A percentile compares a stretch with the other conserved stretches of the same genome.
phyloP scores from a whole-genome alignment of 64 coral and sea anemone genomes.

The Dendronephthya gigantea region DNA sequence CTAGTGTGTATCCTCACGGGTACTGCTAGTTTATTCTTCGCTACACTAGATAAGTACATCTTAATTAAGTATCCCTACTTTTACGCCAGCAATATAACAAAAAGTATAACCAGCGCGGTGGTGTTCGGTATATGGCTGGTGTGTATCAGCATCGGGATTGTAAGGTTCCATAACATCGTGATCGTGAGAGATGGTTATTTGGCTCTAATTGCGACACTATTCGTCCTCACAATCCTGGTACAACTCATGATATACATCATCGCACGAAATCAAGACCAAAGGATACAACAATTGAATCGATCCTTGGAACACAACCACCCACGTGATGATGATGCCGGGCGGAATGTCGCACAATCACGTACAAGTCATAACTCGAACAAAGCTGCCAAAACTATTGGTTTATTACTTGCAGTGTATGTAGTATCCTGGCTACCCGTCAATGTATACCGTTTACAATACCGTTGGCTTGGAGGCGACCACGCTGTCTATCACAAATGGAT shows the following conservation, averaged over 20 bases:
- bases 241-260: neutral
- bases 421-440: neutral
- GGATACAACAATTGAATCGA: neutral
- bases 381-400: neutral
- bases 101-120: neutral
- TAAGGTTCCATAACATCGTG: neutral
- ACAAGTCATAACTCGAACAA: neutral
- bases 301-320: neutral
- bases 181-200: neutral
- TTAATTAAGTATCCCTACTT: neutral
- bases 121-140: neutral
- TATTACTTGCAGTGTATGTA: neutral
- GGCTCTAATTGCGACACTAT: neutral
- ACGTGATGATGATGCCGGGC: neutral
- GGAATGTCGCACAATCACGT: neutral
- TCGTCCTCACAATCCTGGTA: neutral
- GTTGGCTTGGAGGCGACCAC: neutral
- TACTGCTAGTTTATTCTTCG: neutral
- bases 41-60: neutral
- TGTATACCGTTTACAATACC: neutral
- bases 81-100: neutral
- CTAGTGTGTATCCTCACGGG: neutral
- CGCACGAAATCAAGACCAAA: neutral
- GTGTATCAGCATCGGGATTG: neutral
- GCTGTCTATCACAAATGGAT: constrained; percentile 8